These are phyloP conservation scores for Platerodrilus igneus DNA, from an alignment of 2,888 invertebrate genomes.

Conservation along the genomic window DNA sequence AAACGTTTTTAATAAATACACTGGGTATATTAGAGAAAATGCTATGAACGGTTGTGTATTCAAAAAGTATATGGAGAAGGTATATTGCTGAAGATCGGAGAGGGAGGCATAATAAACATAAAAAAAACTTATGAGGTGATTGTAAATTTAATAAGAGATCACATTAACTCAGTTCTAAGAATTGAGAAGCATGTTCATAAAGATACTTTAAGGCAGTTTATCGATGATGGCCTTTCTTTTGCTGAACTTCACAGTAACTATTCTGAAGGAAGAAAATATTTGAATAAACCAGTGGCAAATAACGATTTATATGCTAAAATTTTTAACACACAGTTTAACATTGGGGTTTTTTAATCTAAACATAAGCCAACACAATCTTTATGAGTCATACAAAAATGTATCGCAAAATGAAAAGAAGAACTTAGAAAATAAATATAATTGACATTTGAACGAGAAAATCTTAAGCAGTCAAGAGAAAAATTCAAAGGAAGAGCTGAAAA, in stretches of 20 bases:
- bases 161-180: conserved; percentile 33
- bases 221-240: conserved; percentile 19
- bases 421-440: neutral
- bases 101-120: conserved; percentile 33
- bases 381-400: conserved; percentile 31
- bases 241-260: conserved; percentile 32
- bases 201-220: conserved; percentile 29
- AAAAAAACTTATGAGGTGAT: conserved; percentile 30
- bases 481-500: no score
- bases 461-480: no score
- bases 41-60: conserved; percentile 10
- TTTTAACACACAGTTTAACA: conserved; percentile 34
- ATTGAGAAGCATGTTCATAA: conserved; percentile 34
- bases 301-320: conserved; percentile 31
- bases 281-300: no score
- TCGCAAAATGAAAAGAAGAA: conserved; percentile 25
- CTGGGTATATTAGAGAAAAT: conserved; percentile 1
- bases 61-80: conserved; percentile 22
- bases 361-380: conserved; percentile 35
- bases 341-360: conserved; percentile 1
- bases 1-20: conserved; percentile 4
- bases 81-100: conserved; percentile 25
- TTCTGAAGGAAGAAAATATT: conserved; percentile 29
- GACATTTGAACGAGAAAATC: no score
- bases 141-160: conserved; percentile 28